phyloP scores from a whole-genome alignment of 2,888 invertebrate species.

The Rhagonycha fulva region DNA sequence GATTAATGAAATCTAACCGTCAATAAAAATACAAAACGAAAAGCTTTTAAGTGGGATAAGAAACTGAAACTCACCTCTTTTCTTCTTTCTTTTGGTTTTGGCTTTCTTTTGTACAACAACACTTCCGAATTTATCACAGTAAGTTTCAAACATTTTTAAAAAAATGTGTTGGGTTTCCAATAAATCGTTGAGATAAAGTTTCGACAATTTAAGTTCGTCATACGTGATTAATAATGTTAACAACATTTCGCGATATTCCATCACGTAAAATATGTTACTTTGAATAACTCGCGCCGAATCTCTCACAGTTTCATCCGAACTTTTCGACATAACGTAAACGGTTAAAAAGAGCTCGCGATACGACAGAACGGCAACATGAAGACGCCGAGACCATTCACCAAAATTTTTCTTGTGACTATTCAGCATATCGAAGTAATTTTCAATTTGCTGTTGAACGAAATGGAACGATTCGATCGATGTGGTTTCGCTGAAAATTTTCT shows the following conservation, averaged over 20 bases:
- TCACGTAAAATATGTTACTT: conserved; percentile 89
- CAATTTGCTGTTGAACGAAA: conserved; percentile 91
- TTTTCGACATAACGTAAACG: conserved; percentile 80
- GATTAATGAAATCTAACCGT: conserved; percentile 11
- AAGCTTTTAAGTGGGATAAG: neutral
- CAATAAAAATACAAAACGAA: conserved; percentile 9
- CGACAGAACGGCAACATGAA: conserved; percentile 83
- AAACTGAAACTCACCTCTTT: conserved; percentile 47
- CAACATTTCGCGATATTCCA: conserved; percentile 92
- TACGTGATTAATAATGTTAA: conserved; percentile 79
- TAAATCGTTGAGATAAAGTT: conserved; percentile 82
- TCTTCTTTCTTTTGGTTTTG: conserved; percentile 57
- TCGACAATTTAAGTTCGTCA: conserved; percentile 85
- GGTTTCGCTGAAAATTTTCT: conserved; percentile 77
- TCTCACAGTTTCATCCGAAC: conserved; percentile 68
- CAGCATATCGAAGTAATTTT: conserved; percentile 83
- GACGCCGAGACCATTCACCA: conserved; percentile 78
- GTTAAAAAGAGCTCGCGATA: conserved; percentile 85
- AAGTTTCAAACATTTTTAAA: conserved; percentile 84
- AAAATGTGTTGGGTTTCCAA: conserved; percentile 90
- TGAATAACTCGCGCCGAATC: conserved; percentile 86
- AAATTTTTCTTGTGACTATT: conserved; percentile 84
- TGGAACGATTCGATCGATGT: conserved; percentile 91
- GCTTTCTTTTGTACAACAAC: conserved; percentile 71
- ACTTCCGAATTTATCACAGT: conserved; percentile 64